Base-by-base conservation (phyloP, 2,797 vertebrate species). In the Ctenopoma kingsleyae region DNA sequence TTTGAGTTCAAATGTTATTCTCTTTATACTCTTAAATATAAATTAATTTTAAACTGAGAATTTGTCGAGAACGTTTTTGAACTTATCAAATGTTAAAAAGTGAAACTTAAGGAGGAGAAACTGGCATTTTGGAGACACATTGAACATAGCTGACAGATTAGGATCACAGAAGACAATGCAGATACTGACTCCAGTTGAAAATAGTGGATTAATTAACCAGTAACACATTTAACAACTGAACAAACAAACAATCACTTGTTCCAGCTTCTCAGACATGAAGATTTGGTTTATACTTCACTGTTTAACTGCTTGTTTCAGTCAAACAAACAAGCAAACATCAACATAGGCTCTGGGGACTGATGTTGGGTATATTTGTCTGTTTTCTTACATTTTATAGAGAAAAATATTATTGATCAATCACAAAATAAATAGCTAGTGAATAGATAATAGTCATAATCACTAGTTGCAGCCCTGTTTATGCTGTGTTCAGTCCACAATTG, bases 401-500 rank as follows among this genome's bases (percentile, higher is more conserved):
- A 44, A 47, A 43, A 0, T 0, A 52, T 46, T 46, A 10, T 46
- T 3, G n/a, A 46, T 19, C 3, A 17, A n/a, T 43, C 15, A n/a
- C 1, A 8, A 43, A 43, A 43, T 43, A 9, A 46, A 46, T 46
- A 7, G 17, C n/a, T 19, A 8, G 8, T 46, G 3, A 46, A 46
- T 19, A 3, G 8, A 19, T 19, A 19, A 19, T 19, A 15, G n/a
- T 19, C 50, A 40, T 46, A 53, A 19, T n/a, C 2, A 25, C 49
- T 51, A 47, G 12, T 20, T 78, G 17, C 16, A 25, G 49, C 1
- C 6, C 1, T 53, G 8, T 48, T 41, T 41, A 5, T 41, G 15
- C 17, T 50, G 62, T 79, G 65, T 78, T 41, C 16, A 6, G 7
- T 44, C 43, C 46, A 70, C 20, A 20, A 17, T 50, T 47, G 51